Conservation (phyloP, 2,888 invertebrate species). For the Cerastis rubricosa region DNA sequence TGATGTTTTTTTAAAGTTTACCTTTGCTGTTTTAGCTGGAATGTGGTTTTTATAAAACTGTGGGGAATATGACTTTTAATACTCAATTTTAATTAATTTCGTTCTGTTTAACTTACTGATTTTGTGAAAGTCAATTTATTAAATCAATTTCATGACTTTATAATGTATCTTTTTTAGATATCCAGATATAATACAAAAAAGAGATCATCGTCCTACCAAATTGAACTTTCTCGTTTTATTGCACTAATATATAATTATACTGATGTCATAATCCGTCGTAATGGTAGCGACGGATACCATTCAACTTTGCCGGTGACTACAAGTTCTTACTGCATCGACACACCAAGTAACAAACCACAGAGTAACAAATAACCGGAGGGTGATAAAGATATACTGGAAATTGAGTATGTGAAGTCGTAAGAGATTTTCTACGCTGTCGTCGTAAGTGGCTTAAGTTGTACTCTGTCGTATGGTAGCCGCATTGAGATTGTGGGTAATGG, state of each 20-base stretch:
- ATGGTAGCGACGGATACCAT: slow-evolving; percentile 74
- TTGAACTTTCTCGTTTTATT: slow-evolving; percentile 80
- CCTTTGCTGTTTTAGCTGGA: slow-evolving; percentile 43
- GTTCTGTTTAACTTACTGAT: neutral
- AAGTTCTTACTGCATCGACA: slow-evolving; percentile 31
- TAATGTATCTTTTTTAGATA: neutral
- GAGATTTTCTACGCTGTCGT: slow-evolving; percentile 33
- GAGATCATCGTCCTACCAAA: slow-evolving; percentile 62
- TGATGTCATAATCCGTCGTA: slow-evolving; percentile 82
- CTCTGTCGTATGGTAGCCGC: slow-evolving; percentile 57
- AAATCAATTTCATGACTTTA: neutral
- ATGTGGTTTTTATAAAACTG: slow-evolving; percentile 6
- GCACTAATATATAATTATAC: slow-evolving; percentile 82
- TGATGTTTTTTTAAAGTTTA: slow-evolving; percentile 72
- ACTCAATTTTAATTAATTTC: neutral
- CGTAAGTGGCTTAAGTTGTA: slow-evolving; percentile 44
- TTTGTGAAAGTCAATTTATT: neutral
- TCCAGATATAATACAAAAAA: slow-evolving; percentile 17
- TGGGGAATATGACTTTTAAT: neutral
- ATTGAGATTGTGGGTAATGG: slow-evolving; percentile 74
- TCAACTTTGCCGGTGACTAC: slow-evolving; percentile 54
- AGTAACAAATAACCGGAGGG: neutral
- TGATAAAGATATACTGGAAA: slow-evolving; percentile 26
- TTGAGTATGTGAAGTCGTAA: neutral
- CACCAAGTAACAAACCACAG: slow-evolving; percentile 24